A percentile compares a stretch with the other conserved stretches of the same genome.
Conservation (phyloP, 2,888 invertebrate genomes). For the Amiota minor region DNA sequence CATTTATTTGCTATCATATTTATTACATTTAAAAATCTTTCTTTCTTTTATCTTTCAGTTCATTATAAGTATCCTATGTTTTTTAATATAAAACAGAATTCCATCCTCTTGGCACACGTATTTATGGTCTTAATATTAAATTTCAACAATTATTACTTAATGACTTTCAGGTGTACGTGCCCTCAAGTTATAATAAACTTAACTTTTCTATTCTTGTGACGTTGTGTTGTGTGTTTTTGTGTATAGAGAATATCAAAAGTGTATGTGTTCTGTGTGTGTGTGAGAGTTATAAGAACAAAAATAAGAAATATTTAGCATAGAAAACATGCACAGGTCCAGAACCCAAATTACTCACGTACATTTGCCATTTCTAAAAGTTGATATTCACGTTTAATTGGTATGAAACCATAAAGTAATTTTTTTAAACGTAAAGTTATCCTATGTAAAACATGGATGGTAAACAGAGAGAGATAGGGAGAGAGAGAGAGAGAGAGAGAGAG, state of each 20-base stretch:
- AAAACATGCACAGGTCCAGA: slow-evolving; percentile 2
- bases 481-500: slow-evolving; percentile 22
- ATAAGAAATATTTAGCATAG: slow-evolving; percentile 35
- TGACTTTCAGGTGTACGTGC: slow-evolving; percentile 25
- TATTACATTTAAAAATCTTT: no score
- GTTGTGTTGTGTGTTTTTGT: slow-evolving; percentile 22
- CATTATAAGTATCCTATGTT: no score
- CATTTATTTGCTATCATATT: no score
- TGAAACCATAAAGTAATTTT: slow-evolving; percentile 69
- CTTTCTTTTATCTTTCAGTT: no score
- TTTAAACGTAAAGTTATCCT: slow-evolving; percentile 68
- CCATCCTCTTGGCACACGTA: no score
- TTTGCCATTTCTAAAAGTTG: slow-evolving; percentile 67
- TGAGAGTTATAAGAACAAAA: slow-evolving; percentile 30
- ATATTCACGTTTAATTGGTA: slow-evolving; percentile 68
- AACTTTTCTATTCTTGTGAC: not conserved
- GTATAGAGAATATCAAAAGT: slow-evolving; percentile 5
- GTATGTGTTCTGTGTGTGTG: slow-evolving; percentile 27
- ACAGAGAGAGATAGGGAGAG: no score
- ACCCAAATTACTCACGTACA: slow-evolving; percentile 62
- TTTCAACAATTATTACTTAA: slow-evolving; percentile 6
- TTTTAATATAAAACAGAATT: no score
- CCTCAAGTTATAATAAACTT: not conserved
- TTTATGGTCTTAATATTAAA: no score
- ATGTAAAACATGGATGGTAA: slow-evolving; percentile 37